Percentiles rank a stretch among this genome's conserved stretches.
These are phyloP conservation scores for Capitulum mitella DNA, from an alignment of 2,888 invertebrate species.

Conservation along the genomic window DNA sequence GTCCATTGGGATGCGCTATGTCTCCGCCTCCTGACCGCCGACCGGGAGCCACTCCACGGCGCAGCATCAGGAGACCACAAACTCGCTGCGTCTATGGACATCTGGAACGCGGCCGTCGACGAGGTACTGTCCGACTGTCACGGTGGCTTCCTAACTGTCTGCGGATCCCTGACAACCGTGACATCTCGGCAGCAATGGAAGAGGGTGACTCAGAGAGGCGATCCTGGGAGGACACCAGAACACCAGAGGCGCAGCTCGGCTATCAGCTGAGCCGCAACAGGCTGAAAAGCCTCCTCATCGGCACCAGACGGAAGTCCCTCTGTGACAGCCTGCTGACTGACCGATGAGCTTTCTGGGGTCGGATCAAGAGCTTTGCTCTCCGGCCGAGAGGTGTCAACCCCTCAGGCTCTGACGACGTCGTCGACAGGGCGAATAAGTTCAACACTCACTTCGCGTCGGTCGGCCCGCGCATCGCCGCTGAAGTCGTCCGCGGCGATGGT, in stretches of 20 bases:
- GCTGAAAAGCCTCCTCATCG: too few relatives aligned
- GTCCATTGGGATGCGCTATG: not conserved
- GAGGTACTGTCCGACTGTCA: not conserved
- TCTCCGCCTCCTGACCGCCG: too few relatives aligned
- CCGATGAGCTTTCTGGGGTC: too few relatives aligned
- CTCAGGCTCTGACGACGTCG: too few relatives aligned
- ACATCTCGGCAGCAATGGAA: not conserved
- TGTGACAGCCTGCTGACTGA: not conserved
- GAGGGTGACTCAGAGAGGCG: not conserved
- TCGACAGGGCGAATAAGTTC: too few relatives aligned
- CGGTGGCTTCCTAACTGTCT: not conserved
- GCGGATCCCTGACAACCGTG: not conserved
- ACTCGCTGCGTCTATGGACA: not conserved
- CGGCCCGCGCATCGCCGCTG: too few relatives aligned
- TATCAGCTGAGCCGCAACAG: not conserved
- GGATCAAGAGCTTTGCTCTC: not conserved
- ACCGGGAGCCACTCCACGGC: not conserved
- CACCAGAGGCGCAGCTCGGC: not conserved
- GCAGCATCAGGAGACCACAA: not conserved
- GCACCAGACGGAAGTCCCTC: too few relatives aligned
- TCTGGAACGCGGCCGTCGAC: not conserved
- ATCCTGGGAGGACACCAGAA: not conserved
- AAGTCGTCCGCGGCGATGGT: too few relatives aligned
- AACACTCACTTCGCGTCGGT: too few relatives aligned
- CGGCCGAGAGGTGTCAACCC: not conserved